Evolutionary conservation across 53 echinoderm and acorn worm species (phyloP), one percentile per base, ranked within the genome.

Genomic region (Mesocentrotus franciscanus): DNA sequence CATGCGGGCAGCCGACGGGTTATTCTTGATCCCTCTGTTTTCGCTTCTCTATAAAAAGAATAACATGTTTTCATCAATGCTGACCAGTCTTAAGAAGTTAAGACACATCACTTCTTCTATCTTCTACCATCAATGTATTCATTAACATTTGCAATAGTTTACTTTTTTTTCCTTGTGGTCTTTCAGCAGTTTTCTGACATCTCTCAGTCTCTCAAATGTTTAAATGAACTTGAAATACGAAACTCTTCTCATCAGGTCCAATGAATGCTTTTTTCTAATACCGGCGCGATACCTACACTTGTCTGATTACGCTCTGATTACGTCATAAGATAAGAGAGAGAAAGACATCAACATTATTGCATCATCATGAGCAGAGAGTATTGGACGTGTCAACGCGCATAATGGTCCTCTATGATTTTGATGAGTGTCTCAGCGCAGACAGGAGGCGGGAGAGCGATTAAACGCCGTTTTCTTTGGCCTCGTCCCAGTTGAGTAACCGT

Each of bases 361-460:
- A 42, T 81, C 81, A 81, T 42, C 22, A 81, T 81, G 42, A 81
- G 42, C 76, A 76, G 42, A 17, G 42, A 42, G 39, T 39, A 81
- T 42, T 81, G 81, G 81, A 39, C 81, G 22, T 81, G 81, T 81
- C 42, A 81, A 81, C 22, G 42, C 81, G 36, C 22, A 36, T 81
- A 81, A 81, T 81, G 81, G 81, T 20, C 81, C 2, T 39, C 9
- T 39, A 39, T 74, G 74, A 30, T 39, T 36, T 42, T 81, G 42
- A 81, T 81, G 81, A 81, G 42, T 10, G 81, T 36, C 36, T 42
- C 36, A 33, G 29, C 39, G 81, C 36, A 42, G 81, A 18, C 81
- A 42, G 39, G 42, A 81, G 81, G 81, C 36, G 81, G 81, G 42
- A 81, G 81, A 42, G 81, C 81, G 81, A 81, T 81, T 81, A 81